Base-by-base conservation (phyloP, 2,888 invertebrate genomes). In the Ametastegia equiseti region DNA sequence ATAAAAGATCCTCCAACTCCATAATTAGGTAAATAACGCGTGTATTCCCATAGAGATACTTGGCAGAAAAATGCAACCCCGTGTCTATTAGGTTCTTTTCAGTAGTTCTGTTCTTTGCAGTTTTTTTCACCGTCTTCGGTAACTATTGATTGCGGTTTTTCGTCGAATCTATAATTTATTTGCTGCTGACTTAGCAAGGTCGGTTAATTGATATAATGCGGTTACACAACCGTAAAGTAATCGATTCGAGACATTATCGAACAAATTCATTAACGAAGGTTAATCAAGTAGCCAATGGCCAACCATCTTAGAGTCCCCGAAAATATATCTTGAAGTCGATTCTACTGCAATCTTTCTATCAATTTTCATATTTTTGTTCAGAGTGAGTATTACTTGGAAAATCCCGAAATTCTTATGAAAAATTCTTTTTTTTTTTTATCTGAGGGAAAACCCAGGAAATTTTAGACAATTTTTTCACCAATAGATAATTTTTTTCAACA, bases 261-360 rank as follows among this genome's bases (percentile, higher is more conserved):
- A 60, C 23, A 60, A 30, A 60, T 60, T 60, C 60, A 60, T 60
- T 60, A 30, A 60, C 60, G 23, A 60, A 60, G 30, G 30, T 60
- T 15, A 60, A 30, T 30, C 13, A 60, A 60, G n/a, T 60, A 30
- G 60, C 30, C 60, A 30, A 60, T 60, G 15, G 30, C 13, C 30
- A 60, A 15, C 15, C 13, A 30, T 30, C 60, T 60, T 13, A 60
- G 30, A 60, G 30, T 6, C 23, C 30, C 1, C 1, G 13, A 30
- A 47, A 15, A 27, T 60, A 42, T 42, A 15, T 30, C 60, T 60
- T 30, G 13, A 60, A 60, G 13, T 60, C 30, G 5, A 60, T 60
- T 60, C 30, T 60, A 11, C 23, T 23, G 0, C 0, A 54, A 19
- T 23, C 23, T 54, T 54, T 23, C 54, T 1, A 54, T 11, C 9